phyloP scores from a whole-genome alignment of 2,888 invertebrate genomes.

The Acanthoscelides obtectus region DNA sequence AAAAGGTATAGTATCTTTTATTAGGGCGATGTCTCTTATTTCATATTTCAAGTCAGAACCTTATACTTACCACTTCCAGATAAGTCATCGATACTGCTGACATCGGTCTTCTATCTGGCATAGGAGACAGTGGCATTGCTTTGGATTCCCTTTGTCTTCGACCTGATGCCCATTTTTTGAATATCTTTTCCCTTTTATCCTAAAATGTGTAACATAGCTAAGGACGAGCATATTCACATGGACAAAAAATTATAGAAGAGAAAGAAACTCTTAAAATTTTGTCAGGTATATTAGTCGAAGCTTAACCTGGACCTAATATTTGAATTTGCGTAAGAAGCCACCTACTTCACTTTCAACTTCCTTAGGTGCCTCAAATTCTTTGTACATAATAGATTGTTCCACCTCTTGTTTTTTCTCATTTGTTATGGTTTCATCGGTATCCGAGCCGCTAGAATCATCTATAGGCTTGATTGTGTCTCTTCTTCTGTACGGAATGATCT shows the following conservation, averaged over 20 bases:
- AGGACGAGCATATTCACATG: too few relatives aligned
- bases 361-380: conserved; percentile 6
- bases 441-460: conserved; percentile 22
- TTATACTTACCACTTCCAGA: conserved; percentile 18
- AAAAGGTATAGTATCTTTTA: too few relatives aligned
- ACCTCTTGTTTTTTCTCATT: conserved; percentile 1
- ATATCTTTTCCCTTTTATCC: conserved; percentile 12
- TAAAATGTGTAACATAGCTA: neutral
- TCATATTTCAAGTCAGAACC: too few relatives aligned
- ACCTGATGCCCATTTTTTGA: conserved; percentile 18
- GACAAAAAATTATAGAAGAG: too few relatives aligned
- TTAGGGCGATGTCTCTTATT: too few relatives aligned
- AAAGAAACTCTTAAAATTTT: neutral
- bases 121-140: conserved; percentile 16
- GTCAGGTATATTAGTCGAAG: too few relatives aligned
- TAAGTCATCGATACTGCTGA: conserved; percentile 8
- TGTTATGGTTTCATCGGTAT: conserved; percentile 12
- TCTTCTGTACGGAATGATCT: conserved; percentile 12
- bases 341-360: conserved; percentile 13
- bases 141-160: conserved; percentile 9
- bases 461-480: conserved; percentile 14
- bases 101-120: conserved; percentile 13
- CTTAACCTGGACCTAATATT: too few relatives aligned
- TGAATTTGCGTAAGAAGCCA: neutral
- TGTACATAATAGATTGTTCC: neutral